Conservation (phyloP, 1,140 invertebrate genomes). For the Bacillus rossius region DNA sequence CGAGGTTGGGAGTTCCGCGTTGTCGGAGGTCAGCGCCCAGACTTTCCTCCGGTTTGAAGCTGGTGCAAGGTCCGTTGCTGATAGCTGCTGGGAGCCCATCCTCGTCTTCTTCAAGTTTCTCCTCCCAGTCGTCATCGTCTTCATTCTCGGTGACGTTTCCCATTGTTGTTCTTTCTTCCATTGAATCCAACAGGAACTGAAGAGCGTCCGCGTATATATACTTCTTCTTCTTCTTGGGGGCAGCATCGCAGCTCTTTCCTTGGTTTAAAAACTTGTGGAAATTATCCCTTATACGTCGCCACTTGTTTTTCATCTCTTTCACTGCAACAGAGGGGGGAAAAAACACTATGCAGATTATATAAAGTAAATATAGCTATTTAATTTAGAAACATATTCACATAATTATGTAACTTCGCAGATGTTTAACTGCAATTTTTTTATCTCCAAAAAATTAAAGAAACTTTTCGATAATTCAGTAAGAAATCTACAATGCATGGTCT, state of each 20-base stretch:
- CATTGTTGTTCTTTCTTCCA: too few species aligned
- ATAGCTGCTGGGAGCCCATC: too few species aligned
- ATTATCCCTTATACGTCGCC: not conserved
- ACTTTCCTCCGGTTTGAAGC: too few species aligned
- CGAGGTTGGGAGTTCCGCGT: too few species aligned
- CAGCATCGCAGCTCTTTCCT: constrained; percentile 2
- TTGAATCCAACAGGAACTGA: too few species aligned
- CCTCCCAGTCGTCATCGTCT: too few species aligned
- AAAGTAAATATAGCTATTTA: not conserved
- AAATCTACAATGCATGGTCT: not conserved
- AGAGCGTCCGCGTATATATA: too few species aligned
- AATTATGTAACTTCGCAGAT: too few species aligned
- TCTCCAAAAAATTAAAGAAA: not conserved
- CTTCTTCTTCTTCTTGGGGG: not conserved
- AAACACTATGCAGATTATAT: not conserved
- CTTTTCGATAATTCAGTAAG: not conserved
- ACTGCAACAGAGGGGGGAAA: not conserved
- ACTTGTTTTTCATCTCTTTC: not conserved
- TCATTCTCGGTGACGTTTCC: too few species aligned
- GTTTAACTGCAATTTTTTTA: not conserved
- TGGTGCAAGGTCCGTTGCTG: too few species aligned
- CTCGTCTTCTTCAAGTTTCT: too few species aligned
- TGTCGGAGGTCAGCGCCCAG: too few species aligned
- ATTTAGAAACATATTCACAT: not conserved
- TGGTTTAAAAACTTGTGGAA: not conserved